Conservation (phyloP, 1,140 invertebrate species). For the Uloborus diversus region DNA sequence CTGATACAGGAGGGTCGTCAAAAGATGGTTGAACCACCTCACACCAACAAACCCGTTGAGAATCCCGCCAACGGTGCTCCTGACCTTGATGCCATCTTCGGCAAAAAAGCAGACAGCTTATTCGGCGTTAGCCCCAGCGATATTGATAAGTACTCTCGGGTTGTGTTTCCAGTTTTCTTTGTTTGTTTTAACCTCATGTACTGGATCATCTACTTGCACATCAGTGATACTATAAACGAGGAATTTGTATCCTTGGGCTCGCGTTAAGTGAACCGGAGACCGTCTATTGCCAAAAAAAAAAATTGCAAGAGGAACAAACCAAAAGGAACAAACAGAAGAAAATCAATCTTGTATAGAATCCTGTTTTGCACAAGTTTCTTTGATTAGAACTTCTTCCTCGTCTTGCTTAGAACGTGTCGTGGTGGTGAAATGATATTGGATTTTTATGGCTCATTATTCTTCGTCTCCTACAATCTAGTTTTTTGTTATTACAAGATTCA, state of each 20-base stretch:
- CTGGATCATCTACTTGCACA: slow-evolving; percentile 96
- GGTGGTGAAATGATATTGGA: slow-evolving; percentile 35
- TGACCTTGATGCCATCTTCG: slow-evolving; percentile 65
- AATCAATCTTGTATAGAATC: slow-evolving; percentile 48
- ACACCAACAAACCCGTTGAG: slow-evolving; percentile 83
- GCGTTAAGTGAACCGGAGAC: slow-evolving; percentile 45
- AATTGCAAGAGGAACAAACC: slow-evolving; percentile 37
- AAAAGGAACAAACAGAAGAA: slow-evolving; percentile 41
- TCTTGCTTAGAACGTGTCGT: slow-evolving; percentile 49
- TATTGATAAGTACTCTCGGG: slow-evolving; percentile 95
- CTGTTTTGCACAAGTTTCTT: slow-evolving; percentile 57
- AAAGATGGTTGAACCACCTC: slow-evolving; percentile 91
- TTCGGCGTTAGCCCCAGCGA: slow-evolving; percentile 91
- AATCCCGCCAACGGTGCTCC: slow-evolving; percentile 85
- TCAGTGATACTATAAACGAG: slow-evolving; percentile 92
- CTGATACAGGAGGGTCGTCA: slow-evolving; percentile 85
- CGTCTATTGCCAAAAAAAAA: slow-evolving; percentile 49
- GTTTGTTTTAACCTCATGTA: slow-evolving; percentile 98
- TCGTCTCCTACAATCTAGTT: slow-evolving; percentile 10
- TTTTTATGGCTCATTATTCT: slow-evolving; percentile 29
- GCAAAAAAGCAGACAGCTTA: slow-evolving; percentile 86
- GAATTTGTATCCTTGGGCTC: slow-evolving; percentile 75
- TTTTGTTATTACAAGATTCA: slow-evolving; percentile 38
- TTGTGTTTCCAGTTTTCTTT: slow-evolving; percentile 95
- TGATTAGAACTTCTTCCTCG: slow-evolving; percentile 54